These are phyloP conservation scores for Falco berigora DNA, from an alignment of 2,797 vertebrate genomes.

Conservation along the genomic window DNA sequence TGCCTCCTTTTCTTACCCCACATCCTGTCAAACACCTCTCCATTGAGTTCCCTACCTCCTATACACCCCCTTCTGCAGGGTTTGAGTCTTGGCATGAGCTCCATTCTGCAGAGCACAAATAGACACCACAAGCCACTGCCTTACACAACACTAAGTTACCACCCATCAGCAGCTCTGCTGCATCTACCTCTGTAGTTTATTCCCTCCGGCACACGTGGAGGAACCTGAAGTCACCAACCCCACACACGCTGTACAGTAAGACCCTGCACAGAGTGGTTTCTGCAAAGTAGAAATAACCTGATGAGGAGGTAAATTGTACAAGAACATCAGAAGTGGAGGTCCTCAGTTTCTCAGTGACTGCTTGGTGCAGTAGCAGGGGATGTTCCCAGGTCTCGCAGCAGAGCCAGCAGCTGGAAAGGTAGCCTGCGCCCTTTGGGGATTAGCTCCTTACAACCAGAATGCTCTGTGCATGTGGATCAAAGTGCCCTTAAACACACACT, in stretches of 20 bases:
- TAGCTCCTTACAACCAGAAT: neutral
- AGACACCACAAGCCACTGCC: neutral
- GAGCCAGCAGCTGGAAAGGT: neutral
- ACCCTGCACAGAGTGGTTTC: neutral
- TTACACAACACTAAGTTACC: neutral
- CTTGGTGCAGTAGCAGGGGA: neutral
- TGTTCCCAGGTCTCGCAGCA: neutral
- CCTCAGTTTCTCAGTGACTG: neutral
- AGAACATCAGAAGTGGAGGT: neutral
- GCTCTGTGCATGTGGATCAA: fast-evolving
- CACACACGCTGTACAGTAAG: neutral
- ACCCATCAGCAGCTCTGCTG: neutral
- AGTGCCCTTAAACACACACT: neutral
- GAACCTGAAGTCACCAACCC: neutral
- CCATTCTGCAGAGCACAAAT: neutral
- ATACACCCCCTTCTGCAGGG: neutral
- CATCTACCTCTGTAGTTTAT: neutral
- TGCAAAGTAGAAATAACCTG: neutral
- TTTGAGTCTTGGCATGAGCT: neutral
- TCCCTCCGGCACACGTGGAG: fast-evolving
- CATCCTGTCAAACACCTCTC: neutral
- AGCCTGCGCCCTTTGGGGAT: neutral
- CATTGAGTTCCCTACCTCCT: neutral
- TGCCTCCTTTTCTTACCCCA: neutral
- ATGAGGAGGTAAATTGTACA: neutral